A percentile compares a stretch with the other conserved stretches of the same genome.
These are phyloP conservation scores for Callionymus lyra DNA, from an alignment of 2,113 vertebrate species.

Conservation along the genomic window DNA sequence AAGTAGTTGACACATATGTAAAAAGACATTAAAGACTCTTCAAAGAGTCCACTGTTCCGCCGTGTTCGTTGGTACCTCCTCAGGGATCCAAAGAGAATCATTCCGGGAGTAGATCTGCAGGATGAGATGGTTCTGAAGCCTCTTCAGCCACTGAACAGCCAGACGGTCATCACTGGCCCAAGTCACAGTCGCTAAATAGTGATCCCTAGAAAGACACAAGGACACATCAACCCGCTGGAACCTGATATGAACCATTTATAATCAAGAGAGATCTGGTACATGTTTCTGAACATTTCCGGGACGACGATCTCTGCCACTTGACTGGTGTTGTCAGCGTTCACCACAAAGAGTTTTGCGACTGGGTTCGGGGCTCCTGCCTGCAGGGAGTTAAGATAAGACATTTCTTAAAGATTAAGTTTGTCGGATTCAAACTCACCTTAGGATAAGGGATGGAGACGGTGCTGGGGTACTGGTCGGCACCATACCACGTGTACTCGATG, in stretches of 20 bases:
- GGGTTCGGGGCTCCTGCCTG: constrained; percentile 88
- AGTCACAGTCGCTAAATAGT: constrained; percentile 84
- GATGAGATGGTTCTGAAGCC: constrained; percentile 78
- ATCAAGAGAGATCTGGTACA: constrained; percentile 56
- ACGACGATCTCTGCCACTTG: constrained; percentile 64
- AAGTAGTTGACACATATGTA: no score
- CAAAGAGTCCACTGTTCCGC: neutral
- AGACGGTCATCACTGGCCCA: constrained; percentile 80
- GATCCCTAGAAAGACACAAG: constrained; percentile 67
- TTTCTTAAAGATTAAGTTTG: no score
- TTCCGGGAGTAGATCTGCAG: constrained; percentile 74
- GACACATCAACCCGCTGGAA: neutral
- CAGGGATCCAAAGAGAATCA: constrained; percentile 31
- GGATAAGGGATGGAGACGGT: constrained; percentile 88
- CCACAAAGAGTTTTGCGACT: constrained; percentile 77
- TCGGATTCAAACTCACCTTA: constrained; percentile 73
- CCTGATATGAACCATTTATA: no score
- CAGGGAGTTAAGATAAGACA: constrained; percentile 13
- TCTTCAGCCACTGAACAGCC: constrained; percentile 85
- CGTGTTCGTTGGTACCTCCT: constrained; percentile 28
- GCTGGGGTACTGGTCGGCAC: constrained; percentile 85
- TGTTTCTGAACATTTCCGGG: constrained; percentile 64
- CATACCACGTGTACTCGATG: constrained; percentile 90
- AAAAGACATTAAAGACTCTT: no score
- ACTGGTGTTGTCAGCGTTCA: constrained; percentile 57